phyloP scores from a whole-genome alignment of 2,797 vertebrate genomes.

The Sebastes flavidus region DNA sequence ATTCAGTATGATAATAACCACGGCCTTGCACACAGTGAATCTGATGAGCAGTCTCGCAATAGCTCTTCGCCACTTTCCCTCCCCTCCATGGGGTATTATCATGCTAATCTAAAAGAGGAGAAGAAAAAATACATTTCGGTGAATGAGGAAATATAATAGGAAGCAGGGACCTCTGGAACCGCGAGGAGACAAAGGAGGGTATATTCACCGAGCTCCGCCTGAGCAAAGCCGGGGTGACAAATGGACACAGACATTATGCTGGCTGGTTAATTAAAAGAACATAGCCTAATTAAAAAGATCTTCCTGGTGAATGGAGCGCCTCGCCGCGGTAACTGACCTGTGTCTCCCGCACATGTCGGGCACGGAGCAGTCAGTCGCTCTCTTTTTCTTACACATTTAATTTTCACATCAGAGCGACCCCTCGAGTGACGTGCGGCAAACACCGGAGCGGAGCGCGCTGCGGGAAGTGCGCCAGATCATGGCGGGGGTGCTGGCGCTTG shows the following conservation, averaged over 20 bases:
- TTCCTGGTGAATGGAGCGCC: constrained; percentile 53
- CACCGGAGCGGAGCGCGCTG: background rate
- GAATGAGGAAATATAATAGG: constrained; percentile 68
- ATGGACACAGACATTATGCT: constrained; percentile 70
- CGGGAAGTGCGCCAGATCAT: constrained; percentile 12
- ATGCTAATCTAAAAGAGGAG: constrained; percentile 75
- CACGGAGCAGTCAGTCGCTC: constrained; percentile 10
- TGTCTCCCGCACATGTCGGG: constrained; percentile 44
- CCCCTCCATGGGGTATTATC: constrained; percentile 71
- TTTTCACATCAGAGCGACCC: constrained; percentile 54
- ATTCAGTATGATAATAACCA: constrained; percentile 78
- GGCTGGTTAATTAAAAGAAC: constrained; percentile 80
- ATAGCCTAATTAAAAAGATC: constrained; percentile 73
- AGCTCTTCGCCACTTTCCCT: constrained; percentile 38
- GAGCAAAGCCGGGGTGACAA: constrained; percentile 51
- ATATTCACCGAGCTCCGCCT: constrained; percentile 30
- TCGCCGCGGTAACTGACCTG: constrained; percentile 54
- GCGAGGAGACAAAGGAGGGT: constrained; percentile 59
- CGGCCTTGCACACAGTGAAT: constrained; percentile 59
- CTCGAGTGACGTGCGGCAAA: constrained; percentile 18
- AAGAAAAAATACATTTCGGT: constrained; percentile 56
- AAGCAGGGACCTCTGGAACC: constrained; percentile 52
- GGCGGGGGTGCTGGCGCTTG: constrained; percentile 10
- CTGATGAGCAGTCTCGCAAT: constrained; percentile 71
- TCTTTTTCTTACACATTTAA: constrained; percentile 19